Percentiles rank a stretch among this genome's conserved stretches.
Evolutionary conservation across 2,797 vertebrate genomes (phyloP).

Genomic region (Gorsachius magnificus): DNA sequence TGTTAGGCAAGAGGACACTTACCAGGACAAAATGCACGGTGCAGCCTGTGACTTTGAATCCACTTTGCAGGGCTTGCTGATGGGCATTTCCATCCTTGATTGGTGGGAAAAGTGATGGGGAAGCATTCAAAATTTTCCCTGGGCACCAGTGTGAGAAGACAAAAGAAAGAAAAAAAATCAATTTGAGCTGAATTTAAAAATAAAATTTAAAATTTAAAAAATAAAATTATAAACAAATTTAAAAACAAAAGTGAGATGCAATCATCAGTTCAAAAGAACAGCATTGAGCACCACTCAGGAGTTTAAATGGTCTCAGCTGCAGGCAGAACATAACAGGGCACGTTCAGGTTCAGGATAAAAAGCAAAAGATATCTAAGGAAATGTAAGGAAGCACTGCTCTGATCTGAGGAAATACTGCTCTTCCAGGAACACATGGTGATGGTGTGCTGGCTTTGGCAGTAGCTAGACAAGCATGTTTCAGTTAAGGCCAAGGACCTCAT

Average conservation of each 20-base stretch:
- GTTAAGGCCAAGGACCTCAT: background rate
- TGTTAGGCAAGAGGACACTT: conserved; percentile 51
- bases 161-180: background rate
- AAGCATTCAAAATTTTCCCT: conserved; percentile 89
- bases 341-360: background rate
- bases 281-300: background rate
- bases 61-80: conserved; percentile 78
- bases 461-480: background rate
- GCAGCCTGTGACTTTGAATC: conserved; percentile 80
- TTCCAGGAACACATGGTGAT: background rate
- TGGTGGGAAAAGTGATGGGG: conserved; percentile 83
- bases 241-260: background rate
- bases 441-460: background rate
- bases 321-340: background rate
- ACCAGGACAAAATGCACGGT: conserved; percentile 89
- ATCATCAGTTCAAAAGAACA: background rate
- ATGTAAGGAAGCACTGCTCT: background rate
- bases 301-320: background rate
- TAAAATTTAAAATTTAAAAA: background rate
- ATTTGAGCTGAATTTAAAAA: background rate
- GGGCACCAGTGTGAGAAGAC: background rate
- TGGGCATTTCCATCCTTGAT: conserved; percentile 80
- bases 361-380: background rate
- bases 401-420: background rate
- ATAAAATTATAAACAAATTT: too few species aligned